Conservation (phyloP, 2,888 invertebrate genomes). For the Eupithecia inturbata region DNA sequence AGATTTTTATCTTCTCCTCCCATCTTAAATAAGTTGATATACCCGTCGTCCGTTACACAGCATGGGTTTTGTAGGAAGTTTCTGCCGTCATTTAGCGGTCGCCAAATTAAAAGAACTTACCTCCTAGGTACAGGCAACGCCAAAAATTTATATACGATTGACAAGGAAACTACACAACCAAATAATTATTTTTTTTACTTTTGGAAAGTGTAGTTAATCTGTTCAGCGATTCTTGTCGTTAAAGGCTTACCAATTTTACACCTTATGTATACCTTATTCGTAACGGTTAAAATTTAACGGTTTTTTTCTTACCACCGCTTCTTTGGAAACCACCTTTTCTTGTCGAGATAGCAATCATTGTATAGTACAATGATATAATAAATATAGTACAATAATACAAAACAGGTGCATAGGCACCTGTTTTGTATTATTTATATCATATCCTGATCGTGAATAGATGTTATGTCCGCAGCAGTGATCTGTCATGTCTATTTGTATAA, state of each 20-base stretch:
- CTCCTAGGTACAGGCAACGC: not conserved
- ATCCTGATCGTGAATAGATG: slow-evolving; percentile 57
- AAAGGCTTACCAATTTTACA: too few relatives aligned
- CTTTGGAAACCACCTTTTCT: not conserved
- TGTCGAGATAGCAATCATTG: slow-evolving; percentile 57
- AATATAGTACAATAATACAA: too few relatives aligned
- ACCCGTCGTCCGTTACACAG: slow-evolving; percentile 47
- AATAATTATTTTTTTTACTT: too few relatives aligned
- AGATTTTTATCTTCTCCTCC: slow-evolving; percentile 62
- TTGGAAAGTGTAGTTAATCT: too few relatives aligned
- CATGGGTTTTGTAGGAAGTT: not conserved
- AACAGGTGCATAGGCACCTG: slow-evolving; percentile 73
- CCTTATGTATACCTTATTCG: too few relatives aligned
- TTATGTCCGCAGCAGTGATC: slow-evolving; percentile 51
- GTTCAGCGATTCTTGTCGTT: too few relatives aligned
- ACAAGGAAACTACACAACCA: too few relatives aligned
- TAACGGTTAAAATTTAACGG: too few relatives aligned
- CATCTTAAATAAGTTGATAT: slow-evolving; percentile 62
- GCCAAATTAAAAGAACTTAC: not conserved
- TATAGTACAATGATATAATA: too few relatives aligned
- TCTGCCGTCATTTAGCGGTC: not conserved
- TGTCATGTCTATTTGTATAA: slow-evolving; percentile 49
- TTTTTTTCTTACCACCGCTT: too few relatives aligned
- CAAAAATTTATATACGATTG: not conserved
- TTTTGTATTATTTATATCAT: slow-evolving; percentile 64